Evolutionary conservation across 2,113 vertebrate genomes (phyloP).

Genomic region (Aplodontia rufa): DNA sequence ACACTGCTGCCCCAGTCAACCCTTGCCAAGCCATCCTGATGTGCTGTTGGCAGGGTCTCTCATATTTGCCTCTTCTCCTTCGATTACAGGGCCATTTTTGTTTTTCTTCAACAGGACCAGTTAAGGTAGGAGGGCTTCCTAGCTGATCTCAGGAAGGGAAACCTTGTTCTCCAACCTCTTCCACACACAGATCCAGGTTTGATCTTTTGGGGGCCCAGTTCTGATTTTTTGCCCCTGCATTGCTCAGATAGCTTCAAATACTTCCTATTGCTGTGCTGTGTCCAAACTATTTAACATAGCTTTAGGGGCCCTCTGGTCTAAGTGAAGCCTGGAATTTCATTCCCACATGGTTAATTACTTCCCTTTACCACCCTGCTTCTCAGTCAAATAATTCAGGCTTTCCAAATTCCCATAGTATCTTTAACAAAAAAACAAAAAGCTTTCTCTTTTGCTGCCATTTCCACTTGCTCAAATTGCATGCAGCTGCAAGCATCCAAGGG

Average conservation of each 20-base stretch:
- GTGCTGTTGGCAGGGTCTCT: not conserved
- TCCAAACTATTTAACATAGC: not conserved
- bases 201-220: not conserved
- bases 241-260: not conserved
- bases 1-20: not conserved
- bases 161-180: not conserved
- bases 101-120: not conserved
- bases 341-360: not conserved
- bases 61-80: not conserved
- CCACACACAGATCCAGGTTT: not conserved
- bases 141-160: not conserved
- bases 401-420: not conserved
- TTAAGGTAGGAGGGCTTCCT: not conserved
- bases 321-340: not conserved
- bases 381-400: not conserved
- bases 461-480: not conserved
- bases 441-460: not conserved
- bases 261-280: not conserved
- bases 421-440: not conserved
- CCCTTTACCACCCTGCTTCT: not conserved
- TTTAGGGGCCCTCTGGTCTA: not conserved
- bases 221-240: not conserved
- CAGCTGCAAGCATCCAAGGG: not conserved
- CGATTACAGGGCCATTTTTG: not conserved
- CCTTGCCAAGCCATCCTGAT: no score